phyloP scores from a whole-genome alignment of 2,888 invertebrate genomes.

The Iselma pallidipennis region DNA sequence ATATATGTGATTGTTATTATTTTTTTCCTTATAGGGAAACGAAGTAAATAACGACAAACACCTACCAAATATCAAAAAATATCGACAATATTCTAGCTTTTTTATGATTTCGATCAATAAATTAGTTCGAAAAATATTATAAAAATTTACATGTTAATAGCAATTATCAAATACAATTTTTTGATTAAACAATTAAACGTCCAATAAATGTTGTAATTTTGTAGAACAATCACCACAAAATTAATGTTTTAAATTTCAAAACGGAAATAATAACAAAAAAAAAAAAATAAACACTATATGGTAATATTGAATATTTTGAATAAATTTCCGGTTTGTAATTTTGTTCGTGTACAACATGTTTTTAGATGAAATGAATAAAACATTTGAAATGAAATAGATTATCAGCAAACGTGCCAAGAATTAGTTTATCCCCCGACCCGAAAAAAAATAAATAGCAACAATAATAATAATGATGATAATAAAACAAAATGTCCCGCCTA shows the following conservation, averaged over 20 bases:
- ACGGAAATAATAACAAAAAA: background rate
- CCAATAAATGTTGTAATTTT: background rate
- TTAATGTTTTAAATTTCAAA: background rate
- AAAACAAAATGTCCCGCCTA: background rate
- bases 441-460: background rate
- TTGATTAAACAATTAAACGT: background rate
- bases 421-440: background rate
- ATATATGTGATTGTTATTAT: background rate
- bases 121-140: too few species aligned
- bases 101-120: background rate
- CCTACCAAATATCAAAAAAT: background rate
- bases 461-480: background rate
- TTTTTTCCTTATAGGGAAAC: background rate
- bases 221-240: too few species aligned
- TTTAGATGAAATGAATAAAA: background rate
- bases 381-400: background rate
- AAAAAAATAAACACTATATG: background rate
- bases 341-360: background rate
- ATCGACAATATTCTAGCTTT: background rate
- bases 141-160: conserved; percentile 2
- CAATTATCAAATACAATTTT: too few species aligned
- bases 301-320: background rate
- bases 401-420: background rate
- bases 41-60: background rate
- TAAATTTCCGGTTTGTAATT: background rate